phyloP scores from a whole-genome alignment of 2,888 invertebrate species.

The Cataglyphis cursor region DNA sequence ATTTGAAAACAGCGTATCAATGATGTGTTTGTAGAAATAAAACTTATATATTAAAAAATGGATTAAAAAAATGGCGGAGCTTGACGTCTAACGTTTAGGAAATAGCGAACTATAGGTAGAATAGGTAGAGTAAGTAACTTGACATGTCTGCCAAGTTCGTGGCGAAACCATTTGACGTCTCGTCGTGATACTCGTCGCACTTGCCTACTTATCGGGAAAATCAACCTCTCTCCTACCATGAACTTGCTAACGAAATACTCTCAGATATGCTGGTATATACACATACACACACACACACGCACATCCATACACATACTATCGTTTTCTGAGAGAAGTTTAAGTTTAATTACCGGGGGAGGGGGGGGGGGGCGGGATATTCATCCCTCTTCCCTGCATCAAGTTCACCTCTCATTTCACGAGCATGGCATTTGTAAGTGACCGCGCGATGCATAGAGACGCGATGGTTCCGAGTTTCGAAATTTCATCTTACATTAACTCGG shows the following conservation, averaged over 20 bases:
- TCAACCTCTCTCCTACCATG: conserved; percentile 13
- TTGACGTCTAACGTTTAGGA: background rate
- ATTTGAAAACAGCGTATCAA: background rate
- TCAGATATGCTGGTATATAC: background rate
- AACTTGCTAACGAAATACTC: conserved; percentile 52
- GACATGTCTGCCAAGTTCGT: conserved; percentile 11
- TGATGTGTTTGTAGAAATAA: background rate
- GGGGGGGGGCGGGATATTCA: conserved; percentile 67
- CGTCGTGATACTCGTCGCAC: conserved; percentile 10
- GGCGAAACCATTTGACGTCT: conserved; percentile 27
- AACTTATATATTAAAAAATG: background rate
- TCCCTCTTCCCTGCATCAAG: conserved; percentile 44
- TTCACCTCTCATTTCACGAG: conserved; percentile 58
- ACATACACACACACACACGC: background rate
- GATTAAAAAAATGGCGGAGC: background rate
- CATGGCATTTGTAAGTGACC: conserved; percentile 68
- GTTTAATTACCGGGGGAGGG: conserved; percentile 71
- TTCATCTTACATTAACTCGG: conserved; percentile 57
- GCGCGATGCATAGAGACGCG: conserved; percentile 46
- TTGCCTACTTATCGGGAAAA: conserved; percentile 49
- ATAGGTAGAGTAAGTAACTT: background rate
- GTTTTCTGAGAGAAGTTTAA: conserved; percentile 72
- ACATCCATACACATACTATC: conserved; percentile 48
- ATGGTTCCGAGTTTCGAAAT: conserved; percentile 56
- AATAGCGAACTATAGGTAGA: background rate